Percentiles rank a stretch among this genome's conserved stretches.
Evolutionary conservation across 2,797 vertebrate genomes (phyloP).

Genomic region (Sebastes hopkinsi): DNA sequence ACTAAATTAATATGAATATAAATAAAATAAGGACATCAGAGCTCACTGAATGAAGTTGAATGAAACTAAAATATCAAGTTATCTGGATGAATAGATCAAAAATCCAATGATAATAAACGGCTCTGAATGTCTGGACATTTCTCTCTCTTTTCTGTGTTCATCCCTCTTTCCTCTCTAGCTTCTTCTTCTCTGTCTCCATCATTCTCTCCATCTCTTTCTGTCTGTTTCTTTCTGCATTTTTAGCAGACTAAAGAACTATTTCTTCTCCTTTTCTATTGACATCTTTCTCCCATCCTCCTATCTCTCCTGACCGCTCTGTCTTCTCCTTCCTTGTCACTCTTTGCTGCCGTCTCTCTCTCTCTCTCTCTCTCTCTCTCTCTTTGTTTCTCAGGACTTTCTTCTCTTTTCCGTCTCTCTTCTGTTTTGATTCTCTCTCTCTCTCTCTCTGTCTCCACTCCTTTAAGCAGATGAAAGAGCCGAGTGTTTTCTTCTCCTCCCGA

Average conservation of each 20-base stretch:
- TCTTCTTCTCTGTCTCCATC: not conserved
- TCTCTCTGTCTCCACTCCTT: constrained; percentile 24
- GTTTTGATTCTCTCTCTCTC: not conserved
- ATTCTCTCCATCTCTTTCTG: not conserved
- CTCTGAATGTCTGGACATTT: not conserved
- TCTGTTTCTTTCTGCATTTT: not conserved
- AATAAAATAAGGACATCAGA: not conserved
- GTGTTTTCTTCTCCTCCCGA: constrained; percentile 53
- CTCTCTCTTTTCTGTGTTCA: not conserved
- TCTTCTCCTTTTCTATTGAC: not conserved
- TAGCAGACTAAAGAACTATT: not conserved
- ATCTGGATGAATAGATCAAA: not conserved
- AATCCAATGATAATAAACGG: not conserved
- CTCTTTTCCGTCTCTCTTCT: not conserved
- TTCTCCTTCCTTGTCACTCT: not conserved
- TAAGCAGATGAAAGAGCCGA: constrained; percentile 61
- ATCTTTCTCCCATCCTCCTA: not conserved
- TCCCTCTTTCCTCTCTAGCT: not conserved
- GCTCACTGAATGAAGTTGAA: not conserved
- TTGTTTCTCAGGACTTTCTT: not conserved
- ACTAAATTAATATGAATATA: too few relatives aligned
- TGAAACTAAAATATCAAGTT: not conserved
- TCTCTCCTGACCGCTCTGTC: not conserved
- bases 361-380: too few relatives aligned
- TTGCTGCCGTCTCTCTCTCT: not conserved